phyloP scores from a whole-genome alignment of 2,797 vertebrate genomes.

The Phrynocephalus guinanensis region DNA sequence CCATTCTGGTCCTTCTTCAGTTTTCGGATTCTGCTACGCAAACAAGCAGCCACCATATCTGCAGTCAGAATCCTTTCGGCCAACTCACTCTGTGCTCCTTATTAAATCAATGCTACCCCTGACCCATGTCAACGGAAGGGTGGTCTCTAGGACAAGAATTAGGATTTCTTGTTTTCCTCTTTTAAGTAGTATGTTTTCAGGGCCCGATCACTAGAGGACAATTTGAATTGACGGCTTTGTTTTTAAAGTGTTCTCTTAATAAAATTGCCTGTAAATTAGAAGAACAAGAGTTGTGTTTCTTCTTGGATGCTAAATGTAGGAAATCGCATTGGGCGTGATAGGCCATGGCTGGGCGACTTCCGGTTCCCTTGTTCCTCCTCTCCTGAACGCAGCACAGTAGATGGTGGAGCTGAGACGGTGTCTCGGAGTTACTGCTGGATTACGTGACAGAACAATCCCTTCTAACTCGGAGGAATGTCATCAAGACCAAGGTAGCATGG shows the following conservation, averaged over 20 bases:
- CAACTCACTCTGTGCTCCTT: background rate
- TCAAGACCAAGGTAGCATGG: no score
- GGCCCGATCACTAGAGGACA: background rate
- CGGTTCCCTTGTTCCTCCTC: background rate
- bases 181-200: background rate
- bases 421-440: background rate
- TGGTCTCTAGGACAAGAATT: background rate
- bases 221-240: background rate
- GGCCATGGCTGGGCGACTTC: no score
- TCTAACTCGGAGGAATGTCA: no score
- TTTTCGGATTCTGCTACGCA: no score
- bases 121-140: background rate
- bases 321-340: background rate
- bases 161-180: background rate
- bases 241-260: conserved; percentile 43
- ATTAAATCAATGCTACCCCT: background rate
- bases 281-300: background rate
- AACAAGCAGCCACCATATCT: background rate
- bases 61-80: background rate
- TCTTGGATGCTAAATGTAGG: background rate
- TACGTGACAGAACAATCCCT: no score
- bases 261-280: conserved; percentile 56
- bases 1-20: no score
- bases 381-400: background rate
- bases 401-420: no score